Conservation (phyloP, 2,797 vertebrate species). For the Hypotaenidia okinawae region DNA sequence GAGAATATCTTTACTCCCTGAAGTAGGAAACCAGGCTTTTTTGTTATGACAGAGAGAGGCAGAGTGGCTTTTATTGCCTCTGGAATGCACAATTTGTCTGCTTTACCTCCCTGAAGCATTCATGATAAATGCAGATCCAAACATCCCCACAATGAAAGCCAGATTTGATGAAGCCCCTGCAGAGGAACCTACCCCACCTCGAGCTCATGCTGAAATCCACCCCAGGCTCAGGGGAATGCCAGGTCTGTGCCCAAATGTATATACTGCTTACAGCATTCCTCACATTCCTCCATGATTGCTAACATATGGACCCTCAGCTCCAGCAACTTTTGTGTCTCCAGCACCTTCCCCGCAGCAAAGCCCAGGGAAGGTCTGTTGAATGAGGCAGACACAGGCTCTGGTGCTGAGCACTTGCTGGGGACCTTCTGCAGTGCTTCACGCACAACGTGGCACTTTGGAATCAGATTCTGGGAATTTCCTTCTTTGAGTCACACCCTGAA, state of each 20-base stretch:
- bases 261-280: slow-evolving; percentile 41
- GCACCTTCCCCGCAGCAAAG: not conserved
- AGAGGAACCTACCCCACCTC: not conserved
- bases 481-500: not conserved
- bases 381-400: fast-evolving
- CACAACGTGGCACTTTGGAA: not conserved
- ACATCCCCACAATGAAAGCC: slow-evolving; percentile 7
- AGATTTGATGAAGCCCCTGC: slow-evolving; percentile 11
- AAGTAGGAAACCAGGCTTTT: not conserved
- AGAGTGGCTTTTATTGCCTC: not conserved
- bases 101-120: slow-evolving; percentile 31
- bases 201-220: not conserved
- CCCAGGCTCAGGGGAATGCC: slow-evolving; percentile 34
- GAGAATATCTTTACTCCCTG: not conserved
- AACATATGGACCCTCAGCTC: slow-evolving; percentile 45
- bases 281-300: slow-evolving; percentile 61
- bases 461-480: not conserved
- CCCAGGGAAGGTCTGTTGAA: not conserved
- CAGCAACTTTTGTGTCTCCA: not conserved
- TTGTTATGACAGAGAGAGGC: not conserved
- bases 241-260: slow-evolving; percentile 23
- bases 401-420: not conserved
- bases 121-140: not conserved
- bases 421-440: not conserved
- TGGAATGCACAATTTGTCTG: slow-evolving; percentile 25